Percentiles rank a stretch among this genome's conserved stretches.
These are phyloP conservation scores for Larimichthys crocea DNA, from an alignment of 2,113 vertebrate species.

Conservation along the genomic window DNA sequence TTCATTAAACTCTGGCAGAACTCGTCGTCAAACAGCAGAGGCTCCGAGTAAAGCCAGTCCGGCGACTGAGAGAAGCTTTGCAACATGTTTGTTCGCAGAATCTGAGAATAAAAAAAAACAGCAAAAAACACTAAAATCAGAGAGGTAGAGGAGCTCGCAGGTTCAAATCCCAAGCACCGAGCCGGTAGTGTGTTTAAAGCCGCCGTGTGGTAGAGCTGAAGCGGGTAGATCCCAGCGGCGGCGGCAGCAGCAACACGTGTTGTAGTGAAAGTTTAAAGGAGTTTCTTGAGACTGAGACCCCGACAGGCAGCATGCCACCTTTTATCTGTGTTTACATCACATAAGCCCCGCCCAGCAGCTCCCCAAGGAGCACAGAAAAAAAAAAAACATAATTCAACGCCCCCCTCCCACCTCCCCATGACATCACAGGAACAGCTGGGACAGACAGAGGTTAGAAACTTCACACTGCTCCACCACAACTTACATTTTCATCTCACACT, in stretches of 20 bases:
- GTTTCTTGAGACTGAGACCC: slow-evolving; percentile 48
- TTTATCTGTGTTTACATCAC: slow-evolving; percentile 75
- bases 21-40: slow-evolving; percentile 85
- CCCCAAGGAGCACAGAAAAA: slow-evolving; percentile 1
- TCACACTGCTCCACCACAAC: slow-evolving; percentile 24
- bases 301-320: neutral
- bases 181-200: slow-evolving; percentile 40
- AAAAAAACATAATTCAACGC: neutral
- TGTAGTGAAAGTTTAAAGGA: slow-evolving; percentile 56
- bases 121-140: neutral
- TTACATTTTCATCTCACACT: neutral
- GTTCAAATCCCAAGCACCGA: slow-evolving; percentile 27
- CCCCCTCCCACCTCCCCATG: slow-evolving; percentile 27
- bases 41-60: slow-evolving; percentile 83
- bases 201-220: neutral
- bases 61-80: slow-evolving; percentile 81
- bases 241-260: slow-evolving; percentile 15
- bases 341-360: slow-evolving; percentile 15
- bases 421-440: slow-evolving; percentile 75
- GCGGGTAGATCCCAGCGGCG: neutral
- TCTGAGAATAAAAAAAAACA: slow-evolving; percentile 53
- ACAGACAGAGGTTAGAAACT: slow-evolving; percentile 15
- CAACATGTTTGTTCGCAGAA: slow-evolving; percentile 77
- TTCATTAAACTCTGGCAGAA: slow-evolving; percentile 83
- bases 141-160: neutral